phyloP scores from a whole-genome alignment of 2,888 invertebrate genomes.

The Monochamus alternatus region DNA sequence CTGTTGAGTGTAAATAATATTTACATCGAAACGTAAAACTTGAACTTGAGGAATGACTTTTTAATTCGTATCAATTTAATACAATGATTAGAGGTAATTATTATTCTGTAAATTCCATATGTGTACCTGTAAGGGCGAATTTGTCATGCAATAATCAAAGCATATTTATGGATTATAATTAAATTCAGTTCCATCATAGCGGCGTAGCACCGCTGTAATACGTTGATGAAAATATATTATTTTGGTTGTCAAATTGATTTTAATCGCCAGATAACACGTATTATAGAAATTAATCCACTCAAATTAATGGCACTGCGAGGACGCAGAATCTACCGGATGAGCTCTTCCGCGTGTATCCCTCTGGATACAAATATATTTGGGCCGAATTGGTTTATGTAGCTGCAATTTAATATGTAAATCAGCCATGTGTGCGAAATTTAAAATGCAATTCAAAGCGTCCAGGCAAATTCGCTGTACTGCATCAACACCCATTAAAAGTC shows the following conservation, averaged over 20 bases:
- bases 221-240: conserved; percentile 17
- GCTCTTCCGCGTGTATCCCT: not conserved
- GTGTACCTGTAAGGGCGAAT: too few species aligned
- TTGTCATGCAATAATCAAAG: too few species aligned
- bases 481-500: not conserved
- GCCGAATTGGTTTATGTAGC: not conserved
- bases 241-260: conserved; percentile 19
- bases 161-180: too few species aligned
- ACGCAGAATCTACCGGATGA: not conserved
- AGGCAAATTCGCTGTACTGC: not conserved
- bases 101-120: too few species aligned
- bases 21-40: too few species aligned
- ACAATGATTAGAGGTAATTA: too few species aligned
- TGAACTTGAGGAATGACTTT: too few species aligned
- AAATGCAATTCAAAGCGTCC: not conserved
- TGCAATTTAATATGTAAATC: conserved; percentile 5
- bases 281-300: conserved; percentile 18
- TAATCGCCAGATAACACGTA: not conserved
- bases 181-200: not conserved
- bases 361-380: not conserved
- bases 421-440: conserved; percentile 2
- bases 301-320: conserved; percentile 8
- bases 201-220: not conserved
- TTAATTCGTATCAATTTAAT: too few species aligned
- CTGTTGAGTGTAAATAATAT: too few species aligned